Conservation (phyloP, 2,797 vertebrate genomes). For the Malurus leucopterus region DNA sequence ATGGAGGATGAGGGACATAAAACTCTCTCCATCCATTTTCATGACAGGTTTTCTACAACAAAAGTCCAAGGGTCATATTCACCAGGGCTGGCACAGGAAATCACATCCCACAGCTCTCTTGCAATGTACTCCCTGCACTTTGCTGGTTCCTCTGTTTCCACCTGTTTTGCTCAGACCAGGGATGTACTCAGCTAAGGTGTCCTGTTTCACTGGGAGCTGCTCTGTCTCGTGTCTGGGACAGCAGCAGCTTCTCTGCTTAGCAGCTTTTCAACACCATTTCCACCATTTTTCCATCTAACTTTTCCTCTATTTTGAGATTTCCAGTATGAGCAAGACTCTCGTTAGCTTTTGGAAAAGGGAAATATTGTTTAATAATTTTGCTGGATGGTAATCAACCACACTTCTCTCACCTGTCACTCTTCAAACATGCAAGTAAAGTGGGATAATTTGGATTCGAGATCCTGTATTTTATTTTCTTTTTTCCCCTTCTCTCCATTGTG, state of each 20-base stretch:
- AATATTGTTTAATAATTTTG: not conserved
- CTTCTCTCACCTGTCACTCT: not conserved
- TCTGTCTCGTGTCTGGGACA: not conserved
- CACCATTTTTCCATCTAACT: not conserved
- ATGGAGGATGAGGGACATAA: not conserved
- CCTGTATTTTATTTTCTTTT: not conserved
- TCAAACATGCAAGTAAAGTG: not conserved
- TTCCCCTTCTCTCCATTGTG: not conserved
- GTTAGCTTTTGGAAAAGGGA: not conserved
- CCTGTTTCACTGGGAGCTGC: not conserved
- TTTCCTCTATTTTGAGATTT: not conserved
- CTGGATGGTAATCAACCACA: not conserved
- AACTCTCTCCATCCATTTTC: not conserved
- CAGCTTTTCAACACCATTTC: not conserved
- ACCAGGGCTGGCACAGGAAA: not conserved
- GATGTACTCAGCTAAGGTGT: not conserved
- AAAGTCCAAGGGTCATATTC: not conserved
- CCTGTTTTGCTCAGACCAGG: not conserved
- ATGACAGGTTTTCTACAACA: not conserved
- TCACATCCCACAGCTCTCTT: not conserved
- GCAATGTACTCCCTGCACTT: not conserved
- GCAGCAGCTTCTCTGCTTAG: not conserved
- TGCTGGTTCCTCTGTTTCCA: rapidly evolving
- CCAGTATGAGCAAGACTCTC: rapidly evolving
- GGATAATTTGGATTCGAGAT: not conserved